Conservation (phyloP, 2,888 invertebrate genomes). For the Napeogenes sylphis region DNA sequence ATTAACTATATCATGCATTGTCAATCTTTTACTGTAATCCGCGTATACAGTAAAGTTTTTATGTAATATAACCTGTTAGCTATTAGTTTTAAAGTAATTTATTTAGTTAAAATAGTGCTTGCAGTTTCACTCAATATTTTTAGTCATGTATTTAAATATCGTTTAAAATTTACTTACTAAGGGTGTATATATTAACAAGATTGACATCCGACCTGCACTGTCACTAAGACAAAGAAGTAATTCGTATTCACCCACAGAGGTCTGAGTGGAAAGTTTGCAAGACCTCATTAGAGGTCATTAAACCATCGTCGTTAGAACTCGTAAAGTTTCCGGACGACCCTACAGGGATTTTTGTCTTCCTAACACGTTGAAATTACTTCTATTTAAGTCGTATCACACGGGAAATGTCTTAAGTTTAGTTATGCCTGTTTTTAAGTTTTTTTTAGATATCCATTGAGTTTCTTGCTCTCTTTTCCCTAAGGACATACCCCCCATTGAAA, state of each 20-base stretch:
- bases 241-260: slow-evolving; percentile 19
- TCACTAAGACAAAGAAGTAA: background rate
- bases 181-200: no score
- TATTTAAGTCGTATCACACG: background rate
- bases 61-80: no score
- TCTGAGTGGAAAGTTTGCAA: slow-evolving; percentile 45
- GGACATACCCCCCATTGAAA: no score
- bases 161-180: no score
- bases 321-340: slow-evolving; percentile 35
- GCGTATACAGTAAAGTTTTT: no score
- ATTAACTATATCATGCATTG: no score
- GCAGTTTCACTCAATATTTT: no score
- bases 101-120: no score
- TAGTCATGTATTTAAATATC: no score
- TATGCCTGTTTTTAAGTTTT: no score
- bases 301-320: slow-evolving; percentile 39
- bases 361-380: slow-evolving; percentile 14
- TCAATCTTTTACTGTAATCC: no score
- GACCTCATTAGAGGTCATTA: slow-evolving; percentile 61
- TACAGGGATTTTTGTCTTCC: slow-evolving; percentile 31
- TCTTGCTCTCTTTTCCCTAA: background rate
- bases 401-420: slow-evolving; percentile 6
- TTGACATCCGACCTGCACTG: background rate
- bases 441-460: background rate
- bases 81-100: no score